Conservation (phyloP, 1,140 invertebrate species). For the Oryctes rhinoceros region DNA sequence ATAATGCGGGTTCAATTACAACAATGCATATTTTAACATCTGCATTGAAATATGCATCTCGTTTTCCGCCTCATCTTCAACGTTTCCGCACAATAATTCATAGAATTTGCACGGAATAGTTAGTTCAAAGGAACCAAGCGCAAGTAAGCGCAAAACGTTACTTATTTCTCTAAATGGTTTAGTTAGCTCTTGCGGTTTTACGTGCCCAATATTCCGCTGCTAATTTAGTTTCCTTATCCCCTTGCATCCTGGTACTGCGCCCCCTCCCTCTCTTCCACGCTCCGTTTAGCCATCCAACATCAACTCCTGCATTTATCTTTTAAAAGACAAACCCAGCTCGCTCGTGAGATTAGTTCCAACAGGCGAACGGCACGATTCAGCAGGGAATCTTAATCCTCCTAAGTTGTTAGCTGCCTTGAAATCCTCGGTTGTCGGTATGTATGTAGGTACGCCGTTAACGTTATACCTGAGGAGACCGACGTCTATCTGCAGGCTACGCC, state of each 20-base stretch:
- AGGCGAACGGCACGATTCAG: not conserved
- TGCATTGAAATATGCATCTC: too few relatives aligned
- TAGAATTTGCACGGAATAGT: too few relatives aligned
- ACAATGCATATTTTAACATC: too few relatives aligned
- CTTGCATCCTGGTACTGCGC: not conserved
- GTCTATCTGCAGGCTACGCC: not conserved
- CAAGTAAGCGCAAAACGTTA: too few relatives aligned
- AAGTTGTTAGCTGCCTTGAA: not conserved
- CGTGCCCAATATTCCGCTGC: not conserved
- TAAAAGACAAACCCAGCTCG: not conserved
- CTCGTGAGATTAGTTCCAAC: too few relatives aligned
- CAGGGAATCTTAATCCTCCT: constrained; percentile 8
- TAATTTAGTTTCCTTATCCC: not conserved
- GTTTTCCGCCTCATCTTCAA: too few relatives aligned
- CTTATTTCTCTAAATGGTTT: too few relatives aligned
- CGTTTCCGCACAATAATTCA: too few relatives aligned
- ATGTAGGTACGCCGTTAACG: not conserved
- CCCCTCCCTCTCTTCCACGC: not conserved
- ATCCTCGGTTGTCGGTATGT: not conserved
- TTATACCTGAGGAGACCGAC: constrained; percentile 1
- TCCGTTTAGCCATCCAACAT: not conserved
- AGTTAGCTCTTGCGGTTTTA: not conserved
- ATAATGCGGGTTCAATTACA: too few relatives aligned
- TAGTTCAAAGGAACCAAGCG: too few relatives aligned
- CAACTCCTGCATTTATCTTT: constrained; percentile 8